phyloP scores from a whole-genome alignment of 2,113 vertebrate species.

The Eurypyga helias region DNA sequence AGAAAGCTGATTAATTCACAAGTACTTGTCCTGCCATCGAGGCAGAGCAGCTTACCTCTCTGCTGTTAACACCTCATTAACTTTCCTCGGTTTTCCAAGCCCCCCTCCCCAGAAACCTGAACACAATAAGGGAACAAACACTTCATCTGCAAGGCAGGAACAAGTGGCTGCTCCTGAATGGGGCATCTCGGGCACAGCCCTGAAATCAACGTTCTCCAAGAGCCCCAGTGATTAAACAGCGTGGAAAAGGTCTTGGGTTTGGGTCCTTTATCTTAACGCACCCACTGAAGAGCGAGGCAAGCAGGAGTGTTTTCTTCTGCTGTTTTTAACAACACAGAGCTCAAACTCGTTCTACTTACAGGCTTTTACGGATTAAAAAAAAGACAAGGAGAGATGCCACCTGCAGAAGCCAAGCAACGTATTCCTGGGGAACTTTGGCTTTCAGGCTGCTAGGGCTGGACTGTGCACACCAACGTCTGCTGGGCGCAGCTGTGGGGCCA shows the following conservation, averaged over 20 bases:
- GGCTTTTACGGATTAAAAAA: not conserved
- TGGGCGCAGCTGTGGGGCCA: not conserved
- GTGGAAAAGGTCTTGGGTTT: not conserved
- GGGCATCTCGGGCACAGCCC: not conserved
- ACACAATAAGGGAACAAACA: not conserved
- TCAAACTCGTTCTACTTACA: not conserved
- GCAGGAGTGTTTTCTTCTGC: not conserved
- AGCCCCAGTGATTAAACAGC: accelerated
- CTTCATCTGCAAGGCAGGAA: not conserved
- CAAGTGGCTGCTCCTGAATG: not conserved
- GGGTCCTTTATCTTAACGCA: not conserved
- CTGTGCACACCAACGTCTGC: no score
- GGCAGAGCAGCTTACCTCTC: not conserved
- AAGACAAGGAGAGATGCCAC: accelerated
- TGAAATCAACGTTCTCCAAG: not conserved
- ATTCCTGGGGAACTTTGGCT: not conserved
- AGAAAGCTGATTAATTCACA: not conserved
- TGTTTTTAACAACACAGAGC: not conserved
- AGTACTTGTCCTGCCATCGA: not conserved
- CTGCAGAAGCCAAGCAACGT: not conserved
- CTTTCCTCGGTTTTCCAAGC: not conserved
- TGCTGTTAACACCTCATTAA: not conserved
- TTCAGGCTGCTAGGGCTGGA: not conserved
- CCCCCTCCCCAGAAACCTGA: not conserved
- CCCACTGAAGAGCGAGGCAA: not conserved